phyloP scores from a whole-genome alignment of 2,113 vertebrate genomes.

The Stegostoma tigrinum region DNA sequence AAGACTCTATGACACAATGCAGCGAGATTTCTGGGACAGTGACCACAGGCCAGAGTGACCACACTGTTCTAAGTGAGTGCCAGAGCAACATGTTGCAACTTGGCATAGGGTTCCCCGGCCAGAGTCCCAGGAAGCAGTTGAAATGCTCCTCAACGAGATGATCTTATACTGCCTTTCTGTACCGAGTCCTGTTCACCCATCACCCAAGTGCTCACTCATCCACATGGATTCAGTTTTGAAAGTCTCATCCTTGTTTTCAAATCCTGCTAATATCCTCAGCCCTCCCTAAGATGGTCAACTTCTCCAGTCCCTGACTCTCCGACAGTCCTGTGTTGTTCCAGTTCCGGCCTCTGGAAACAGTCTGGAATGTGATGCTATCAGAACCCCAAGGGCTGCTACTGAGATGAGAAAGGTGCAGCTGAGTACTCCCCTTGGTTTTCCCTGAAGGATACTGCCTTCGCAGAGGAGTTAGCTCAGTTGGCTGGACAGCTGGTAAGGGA shows the following conservation, averaged over 20 bases:
- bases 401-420: not conserved
- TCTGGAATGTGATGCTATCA: too few relatives aligned
- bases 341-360: not conserved
- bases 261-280: not conserved
- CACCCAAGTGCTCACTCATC: not conserved
- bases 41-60: not conserved
- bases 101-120: not conserved
- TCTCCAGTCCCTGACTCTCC: not conserved
- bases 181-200: not conserved
- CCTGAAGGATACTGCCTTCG: not conserved
- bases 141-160: not conserved
- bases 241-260: not conserved
- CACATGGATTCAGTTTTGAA: not conserved
- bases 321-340: not conserved
- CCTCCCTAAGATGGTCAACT: not conserved
- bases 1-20: not conserved
- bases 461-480: not conserved
- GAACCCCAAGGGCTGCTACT: not conserved
- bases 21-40: not conserved
- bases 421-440: not conserved
- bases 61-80: not conserved
- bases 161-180: not conserved
- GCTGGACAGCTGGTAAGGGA: too few relatives aligned
- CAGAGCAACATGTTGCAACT: not conserved
- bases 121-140: not conserved